A percentile compares a stretch with the other conserved stretches of the same genome.
phyloP scores from a whole-genome alignment of 2,888 invertebrate genomes.

The Cartodere bifasciata region DNA sequence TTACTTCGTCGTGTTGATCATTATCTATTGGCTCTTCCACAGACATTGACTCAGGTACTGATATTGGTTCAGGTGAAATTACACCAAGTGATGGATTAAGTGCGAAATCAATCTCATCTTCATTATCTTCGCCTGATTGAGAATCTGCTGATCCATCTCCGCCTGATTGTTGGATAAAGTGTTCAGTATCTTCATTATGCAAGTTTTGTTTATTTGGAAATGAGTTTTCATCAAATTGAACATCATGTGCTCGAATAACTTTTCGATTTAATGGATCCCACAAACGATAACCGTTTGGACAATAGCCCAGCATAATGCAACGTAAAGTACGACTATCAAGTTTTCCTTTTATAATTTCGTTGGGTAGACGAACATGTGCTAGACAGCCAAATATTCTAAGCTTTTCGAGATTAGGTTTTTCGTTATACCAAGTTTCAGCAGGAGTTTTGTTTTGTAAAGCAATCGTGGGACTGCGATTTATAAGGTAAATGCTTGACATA shows the following conservation, averaged over 20 bases:
- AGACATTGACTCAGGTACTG: no score
- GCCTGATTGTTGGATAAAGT: no score
- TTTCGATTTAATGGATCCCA: constrained; percentile 15
- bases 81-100: no score
- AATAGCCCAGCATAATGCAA: constrained; percentile 12
- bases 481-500: constrained; percentile 23
- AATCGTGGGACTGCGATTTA: constrained; percentile 25
- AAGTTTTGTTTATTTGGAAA: no score
- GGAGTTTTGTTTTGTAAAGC: constrained; percentile 24
- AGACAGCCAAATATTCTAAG: constrained; percentile 22
- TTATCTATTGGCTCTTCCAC: no score
- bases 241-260: constrained; percentile 15
- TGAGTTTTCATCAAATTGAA: constrained; percentile 16
- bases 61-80: no score
- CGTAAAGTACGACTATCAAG: constrained; percentile 7
- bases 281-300: constrained; percentile 14
- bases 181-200: no score
- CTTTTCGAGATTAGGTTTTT: constrained; percentile 23
- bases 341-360: constrained; percentile 9
- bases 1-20: constrained; percentile 7
- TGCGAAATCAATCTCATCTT: no score
- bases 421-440: constrained; percentile 25
- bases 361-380: constrained; percentile 9
- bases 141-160: no score
- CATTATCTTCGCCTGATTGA: no score